phyloP scores from a whole-genome alignment of 2,797 vertebrate species.

The Cyprinodon diabolis region DNA sequence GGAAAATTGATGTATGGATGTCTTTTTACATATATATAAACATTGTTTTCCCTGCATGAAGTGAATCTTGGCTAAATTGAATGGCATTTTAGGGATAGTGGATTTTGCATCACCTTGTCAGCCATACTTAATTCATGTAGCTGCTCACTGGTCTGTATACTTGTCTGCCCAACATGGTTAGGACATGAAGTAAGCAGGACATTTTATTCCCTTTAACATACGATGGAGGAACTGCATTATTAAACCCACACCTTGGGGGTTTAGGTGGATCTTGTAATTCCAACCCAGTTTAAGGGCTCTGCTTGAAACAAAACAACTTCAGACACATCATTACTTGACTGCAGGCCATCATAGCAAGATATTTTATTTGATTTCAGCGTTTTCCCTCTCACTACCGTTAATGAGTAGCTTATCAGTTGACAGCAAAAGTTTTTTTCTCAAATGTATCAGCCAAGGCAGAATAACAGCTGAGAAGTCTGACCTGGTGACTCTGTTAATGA shows the following conservation, averaged over 20 bases:
- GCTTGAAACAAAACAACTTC: not conserved
- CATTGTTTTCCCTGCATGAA: too few species aligned
- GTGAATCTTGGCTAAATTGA: too few species aligned
- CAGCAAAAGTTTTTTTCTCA: constrained; percentile 40
- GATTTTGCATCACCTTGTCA: too few species aligned
- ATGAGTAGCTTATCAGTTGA: constrained; percentile 50
- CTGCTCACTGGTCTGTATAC: not conserved
- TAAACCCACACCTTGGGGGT: not conserved
- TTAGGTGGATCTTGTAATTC: not conserved
- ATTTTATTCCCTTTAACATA: not conserved
- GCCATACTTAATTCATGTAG: not conserved
- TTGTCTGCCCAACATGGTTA: not conserved
- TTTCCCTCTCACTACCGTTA: constrained; percentile 40
- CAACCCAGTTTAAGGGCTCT: not conserved
- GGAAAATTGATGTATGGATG: too few species aligned
- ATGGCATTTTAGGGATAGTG: too few species aligned
- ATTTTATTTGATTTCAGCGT: constrained; percentile 43
- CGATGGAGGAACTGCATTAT: too few species aligned
- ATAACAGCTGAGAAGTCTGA: constrained; percentile 24
- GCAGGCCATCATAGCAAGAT: constrained; percentile 51
- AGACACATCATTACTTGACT: constrained; percentile 51
- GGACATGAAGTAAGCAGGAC: too few species aligned
- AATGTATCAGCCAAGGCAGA: constrained; percentile 17
- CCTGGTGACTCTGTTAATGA: constrained; percentile 17
- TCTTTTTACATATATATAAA: too few species aligned